Conservation (phyloP, 1,140 invertebrate species). For the Heliconius hewitsoni region DNA sequence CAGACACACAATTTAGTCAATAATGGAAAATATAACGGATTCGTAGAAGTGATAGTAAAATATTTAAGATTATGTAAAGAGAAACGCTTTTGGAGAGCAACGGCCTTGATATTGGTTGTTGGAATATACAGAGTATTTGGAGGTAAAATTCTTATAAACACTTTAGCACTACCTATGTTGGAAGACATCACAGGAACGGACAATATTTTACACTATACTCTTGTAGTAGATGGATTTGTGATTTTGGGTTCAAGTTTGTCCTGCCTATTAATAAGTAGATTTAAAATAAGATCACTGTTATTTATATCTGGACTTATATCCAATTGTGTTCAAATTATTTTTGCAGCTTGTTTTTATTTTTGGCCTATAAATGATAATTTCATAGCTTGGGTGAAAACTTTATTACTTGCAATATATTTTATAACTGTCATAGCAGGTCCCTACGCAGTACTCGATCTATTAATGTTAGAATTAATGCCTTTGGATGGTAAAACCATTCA, state of each 20-base stretch:
- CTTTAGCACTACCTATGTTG: background rate
- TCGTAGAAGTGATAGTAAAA: background rate
- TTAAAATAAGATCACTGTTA: conserved; percentile 23
- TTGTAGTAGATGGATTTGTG: conserved; percentile 13
- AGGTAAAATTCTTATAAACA: background rate
- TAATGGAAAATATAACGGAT: background rate
- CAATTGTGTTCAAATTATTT: background rate
- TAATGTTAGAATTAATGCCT: background rate
- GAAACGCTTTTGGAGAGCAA: background rate
- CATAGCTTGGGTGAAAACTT: background rate
- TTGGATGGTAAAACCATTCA: background rate
- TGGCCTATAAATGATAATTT: background rate
- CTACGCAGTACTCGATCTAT: background rate
- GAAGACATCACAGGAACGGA: background rate
- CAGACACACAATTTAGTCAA: background rate
- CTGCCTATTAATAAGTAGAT: conserved; percentile 16
- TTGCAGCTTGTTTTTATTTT: background rate
- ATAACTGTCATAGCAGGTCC: background rate
- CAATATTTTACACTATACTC: background rate
- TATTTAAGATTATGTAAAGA: background rate
- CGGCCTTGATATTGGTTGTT: background rate
- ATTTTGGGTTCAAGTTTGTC: conserved; percentile 26
- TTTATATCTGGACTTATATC: conserved; percentile 13
- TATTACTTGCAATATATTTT: background rate
- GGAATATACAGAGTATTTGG: background rate